These are phyloP conservation scores for Denticeps clupeoides DNA, from an alignment of 2,797 vertebrate species.

Conservation along the genomic window DNA sequence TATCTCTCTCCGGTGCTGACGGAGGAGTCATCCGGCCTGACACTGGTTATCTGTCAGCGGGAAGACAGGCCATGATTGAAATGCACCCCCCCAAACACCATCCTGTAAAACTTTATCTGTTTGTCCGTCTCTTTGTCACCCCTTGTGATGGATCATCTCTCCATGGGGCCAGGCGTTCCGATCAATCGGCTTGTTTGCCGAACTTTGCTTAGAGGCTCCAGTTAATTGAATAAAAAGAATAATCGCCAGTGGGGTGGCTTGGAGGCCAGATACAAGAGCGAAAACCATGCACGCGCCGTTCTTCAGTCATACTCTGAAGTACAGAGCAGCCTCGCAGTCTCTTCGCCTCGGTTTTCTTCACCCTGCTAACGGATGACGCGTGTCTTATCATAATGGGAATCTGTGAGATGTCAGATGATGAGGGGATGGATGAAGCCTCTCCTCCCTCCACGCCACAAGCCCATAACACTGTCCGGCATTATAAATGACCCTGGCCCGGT, in stretches of 20 bases:
- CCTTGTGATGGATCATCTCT: neutral
- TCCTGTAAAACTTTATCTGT: conserved; percentile 54
- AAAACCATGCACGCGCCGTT: no score
- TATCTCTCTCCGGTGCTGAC: conserved; percentile 43
- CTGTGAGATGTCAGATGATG: conserved; percentile 42
- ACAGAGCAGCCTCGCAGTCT: neutral
- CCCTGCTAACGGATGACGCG: conserved; percentile 9
- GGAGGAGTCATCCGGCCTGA: conserved; percentile 38
- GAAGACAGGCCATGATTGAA: conserved; percentile 38
- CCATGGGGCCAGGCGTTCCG: no score
- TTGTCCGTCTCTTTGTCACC: conserved; percentile 11
- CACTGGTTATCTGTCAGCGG: conserved; percentile 49
- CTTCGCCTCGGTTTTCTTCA: neutral
- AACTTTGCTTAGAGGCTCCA: no score
- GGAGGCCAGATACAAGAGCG: no score
- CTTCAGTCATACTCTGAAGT: no score
- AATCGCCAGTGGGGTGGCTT: no score
- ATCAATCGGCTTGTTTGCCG: no score
- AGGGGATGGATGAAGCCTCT: conserved; percentile 42
- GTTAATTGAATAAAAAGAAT: no score
- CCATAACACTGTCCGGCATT: conserved; percentile 40
- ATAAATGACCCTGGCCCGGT: conserved; percentile 43
- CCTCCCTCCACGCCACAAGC: conserved; percentile 31
- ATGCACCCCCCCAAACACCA: conserved; percentile 31
- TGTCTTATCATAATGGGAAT: conserved; percentile 51